A percentile compares a stretch with the other conserved stretches of the same genome.
Conservation (phyloP, 1,140 invertebrate species). For the Planococcus citri region DNA sequence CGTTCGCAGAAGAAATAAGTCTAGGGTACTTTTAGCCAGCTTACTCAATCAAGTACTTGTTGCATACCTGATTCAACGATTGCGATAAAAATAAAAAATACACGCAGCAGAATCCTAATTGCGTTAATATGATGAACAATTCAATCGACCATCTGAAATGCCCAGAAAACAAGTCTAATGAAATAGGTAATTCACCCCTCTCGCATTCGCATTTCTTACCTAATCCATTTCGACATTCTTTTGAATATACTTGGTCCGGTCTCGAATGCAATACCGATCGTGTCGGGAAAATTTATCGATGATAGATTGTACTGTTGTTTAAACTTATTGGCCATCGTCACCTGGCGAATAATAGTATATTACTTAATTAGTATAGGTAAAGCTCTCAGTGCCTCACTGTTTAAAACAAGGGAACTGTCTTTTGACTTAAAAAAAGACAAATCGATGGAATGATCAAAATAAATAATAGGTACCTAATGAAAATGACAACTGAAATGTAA, state of each 20-base stretch:
- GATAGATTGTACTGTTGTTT: neutral
- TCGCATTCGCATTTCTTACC: constrained; percentile 14
- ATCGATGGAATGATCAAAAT: too few species aligned
- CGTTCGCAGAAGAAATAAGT: too few species aligned
- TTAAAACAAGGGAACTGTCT: too few species aligned
- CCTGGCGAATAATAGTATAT: neutral
- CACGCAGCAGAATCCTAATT: constrained; percentile 95
- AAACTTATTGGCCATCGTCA: neutral
- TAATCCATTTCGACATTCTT: constrained; percentile 21
- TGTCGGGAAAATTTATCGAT: constrained; percentile 22
- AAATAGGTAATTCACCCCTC: neutral
- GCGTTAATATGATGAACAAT: constrained; percentile 78
- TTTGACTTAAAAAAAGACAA: too few species aligned
- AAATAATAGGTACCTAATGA: too few species aligned
- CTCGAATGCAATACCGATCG: constrained; percentile 25
- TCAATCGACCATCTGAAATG: constrained; percentile 45
- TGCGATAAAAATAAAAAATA: constrained; percentile 84
- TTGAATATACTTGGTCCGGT: constrained; percentile 22
- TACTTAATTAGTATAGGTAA: too few species aligned
- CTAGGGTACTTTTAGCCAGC: too few species aligned
- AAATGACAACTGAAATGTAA: too few species aligned
- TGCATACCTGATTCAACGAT: constrained; percentile 27
- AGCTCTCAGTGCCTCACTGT: too few species aligned
- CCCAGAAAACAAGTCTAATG: neutral
- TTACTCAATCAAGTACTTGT: too few species aligned